These are phyloP conservation scores for Sebastes nivosus DNA, from an alignment of 2,797 vertebrate species.

Conservation along the genomic window DNA sequence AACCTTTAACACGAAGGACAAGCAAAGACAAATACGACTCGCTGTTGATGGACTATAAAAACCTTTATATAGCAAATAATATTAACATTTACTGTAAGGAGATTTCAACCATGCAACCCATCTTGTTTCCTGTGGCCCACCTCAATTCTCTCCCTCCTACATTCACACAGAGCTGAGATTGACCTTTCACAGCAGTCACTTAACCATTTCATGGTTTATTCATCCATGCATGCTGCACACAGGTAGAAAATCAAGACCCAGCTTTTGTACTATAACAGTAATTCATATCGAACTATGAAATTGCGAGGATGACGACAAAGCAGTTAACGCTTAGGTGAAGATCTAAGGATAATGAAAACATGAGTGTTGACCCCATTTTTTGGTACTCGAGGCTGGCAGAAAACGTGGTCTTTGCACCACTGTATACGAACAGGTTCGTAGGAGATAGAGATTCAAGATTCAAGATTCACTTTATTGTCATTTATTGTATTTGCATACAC, in stretches of 20 bases:
- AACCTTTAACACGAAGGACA: neutral
- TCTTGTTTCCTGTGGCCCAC: neutral
- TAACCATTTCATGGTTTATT: constrained; percentile 36
- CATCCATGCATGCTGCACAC: constrained; percentile 2
- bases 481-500: too few species aligned
- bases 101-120: neutral
- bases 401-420: neutral
- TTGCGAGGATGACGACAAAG: neutral
- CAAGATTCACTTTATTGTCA: too few species aligned
- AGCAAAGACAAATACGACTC: neutral
- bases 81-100: neutral
- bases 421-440: neutral
- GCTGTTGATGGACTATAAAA: neutral
- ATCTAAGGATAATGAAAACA: constrained; percentile 9
- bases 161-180: constrained; percentile 23
- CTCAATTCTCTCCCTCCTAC: neutral
- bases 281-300: constrained; percentile 25
- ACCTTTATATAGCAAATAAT: neutral
- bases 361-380: neutral
- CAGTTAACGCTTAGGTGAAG: neutral
- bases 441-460: neutral
- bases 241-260: constrained; percentile 22
- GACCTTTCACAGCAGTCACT: constrained; percentile 43
- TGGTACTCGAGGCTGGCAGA: neutral
- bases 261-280: constrained; percentile 5